phyloP scores from a whole-genome alignment of 2,113 vertebrate species.

The Rhea pennata region DNA sequence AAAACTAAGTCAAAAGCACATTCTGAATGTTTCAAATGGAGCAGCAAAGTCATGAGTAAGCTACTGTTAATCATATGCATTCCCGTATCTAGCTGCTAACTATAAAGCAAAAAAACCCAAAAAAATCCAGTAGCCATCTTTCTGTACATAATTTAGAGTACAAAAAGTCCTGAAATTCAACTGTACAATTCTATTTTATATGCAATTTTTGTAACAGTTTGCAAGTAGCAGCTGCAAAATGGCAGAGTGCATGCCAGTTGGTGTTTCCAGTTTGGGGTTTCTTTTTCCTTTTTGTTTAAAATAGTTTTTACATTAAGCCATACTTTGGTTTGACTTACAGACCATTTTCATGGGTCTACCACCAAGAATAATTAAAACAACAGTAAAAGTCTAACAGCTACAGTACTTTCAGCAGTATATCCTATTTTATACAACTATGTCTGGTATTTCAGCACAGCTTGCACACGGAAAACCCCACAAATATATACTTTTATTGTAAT shows the following conservation, averaged over 20 bases:
- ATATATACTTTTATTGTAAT: conserved; percentile 77
- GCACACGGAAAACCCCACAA: conserved; percentile 76
- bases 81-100: conserved; percentile 70
- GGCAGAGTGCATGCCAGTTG: conserved; percentile 41
- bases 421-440: conserved; percentile 64
- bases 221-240: conserved; percentile 71
- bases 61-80: conserved; percentile 68
- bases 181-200: conserved; percentile 69
- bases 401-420: conserved; percentile 54
- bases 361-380: conserved; percentile 68
- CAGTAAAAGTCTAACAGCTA: conserved; percentile 70
- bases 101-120: conserved; percentile 55
- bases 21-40: conserved; percentile 73
- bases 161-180: conserved; percentile 56
- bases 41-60: conserved; percentile 73
- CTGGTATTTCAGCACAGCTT: conserved; percentile 70
- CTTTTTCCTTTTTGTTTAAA: not conserved
- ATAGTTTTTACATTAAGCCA: conserved; percentile 60
- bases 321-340: conserved; percentile 77
- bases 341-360: conserved; percentile 64
- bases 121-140: conserved; percentile 67
- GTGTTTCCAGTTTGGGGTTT: conserved; percentile 57
- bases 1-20: conserved; percentile 75
- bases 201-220: conserved; percentile 64
- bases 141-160: conserved; percentile 69